Percentiles rank a stretch among this genome's conserved stretches.
Conservation (phyloP, 2,888 invertebrate genomes). For the Therioaphis trifolii region DNA sequence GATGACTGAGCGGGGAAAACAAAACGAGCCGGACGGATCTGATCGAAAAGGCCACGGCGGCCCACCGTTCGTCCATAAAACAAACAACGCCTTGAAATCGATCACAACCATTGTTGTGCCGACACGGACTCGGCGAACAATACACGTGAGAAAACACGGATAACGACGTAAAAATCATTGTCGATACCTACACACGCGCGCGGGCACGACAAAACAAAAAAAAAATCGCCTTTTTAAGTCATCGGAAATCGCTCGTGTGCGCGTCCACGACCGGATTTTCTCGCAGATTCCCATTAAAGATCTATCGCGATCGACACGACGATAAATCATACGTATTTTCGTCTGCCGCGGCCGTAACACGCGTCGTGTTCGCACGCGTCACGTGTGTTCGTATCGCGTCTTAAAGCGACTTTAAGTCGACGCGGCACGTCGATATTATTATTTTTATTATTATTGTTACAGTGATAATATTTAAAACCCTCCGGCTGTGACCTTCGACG, state of each 20-base stretch:
- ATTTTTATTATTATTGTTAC: too few relatives aligned
- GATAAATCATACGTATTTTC: too few relatives aligned
- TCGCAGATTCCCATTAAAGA: not conserved
- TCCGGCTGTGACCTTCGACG: conserved; percentile 21
- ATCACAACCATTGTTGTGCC: not conserved
- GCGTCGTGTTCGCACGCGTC: not conserved
- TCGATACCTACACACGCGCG: not conserved
- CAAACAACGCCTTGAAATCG: not conserved
- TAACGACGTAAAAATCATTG: not conserved
- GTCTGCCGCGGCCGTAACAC: too few relatives aligned
- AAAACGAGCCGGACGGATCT: too few relatives aligned
- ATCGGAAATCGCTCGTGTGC: too few relatives aligned
- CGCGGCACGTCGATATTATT: conserved; percentile 41
- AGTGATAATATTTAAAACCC: too few relatives aligned
- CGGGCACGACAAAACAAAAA: too few relatives aligned
- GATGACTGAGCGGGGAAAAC: not conserved
- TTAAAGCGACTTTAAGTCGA: not conserved
- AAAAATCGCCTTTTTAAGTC: too few relatives aligned
- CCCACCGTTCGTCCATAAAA: not conserved
- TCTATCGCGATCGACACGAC: too few relatives aligned
- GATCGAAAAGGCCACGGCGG: not conserved
- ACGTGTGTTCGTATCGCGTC: too few relatives aligned
- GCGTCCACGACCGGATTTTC: not conserved
- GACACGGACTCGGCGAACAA: too few relatives aligned
- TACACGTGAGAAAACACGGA: not conserved